Evolutionary conservation across 2,113 vertebrate species (phyloP).

Genomic region (Prochilodus magdalenae): DNA sequence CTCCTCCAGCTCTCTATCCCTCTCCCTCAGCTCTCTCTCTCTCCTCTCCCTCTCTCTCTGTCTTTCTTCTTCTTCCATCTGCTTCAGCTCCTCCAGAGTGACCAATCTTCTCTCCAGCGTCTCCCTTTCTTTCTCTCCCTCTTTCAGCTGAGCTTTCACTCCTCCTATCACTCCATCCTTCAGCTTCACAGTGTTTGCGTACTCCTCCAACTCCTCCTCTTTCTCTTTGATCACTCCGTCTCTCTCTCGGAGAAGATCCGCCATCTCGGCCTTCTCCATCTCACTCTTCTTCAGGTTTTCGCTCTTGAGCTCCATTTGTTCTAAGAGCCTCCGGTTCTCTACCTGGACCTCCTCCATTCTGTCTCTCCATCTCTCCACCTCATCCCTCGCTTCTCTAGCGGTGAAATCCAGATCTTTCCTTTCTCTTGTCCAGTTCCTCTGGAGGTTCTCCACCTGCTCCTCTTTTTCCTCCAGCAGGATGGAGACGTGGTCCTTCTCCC

Average conservation of each 20-base stretch:
- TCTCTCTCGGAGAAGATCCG: constrained; percentile 24
- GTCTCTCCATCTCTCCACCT: constrained; percentile 38
- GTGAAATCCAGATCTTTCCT: constrained; percentile 27
- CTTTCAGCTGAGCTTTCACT: constrained; percentile 60
- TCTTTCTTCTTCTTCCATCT: constrained; percentile 42
- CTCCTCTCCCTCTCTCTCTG: constrained; percentile 31
- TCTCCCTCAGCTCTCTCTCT: constrained; percentile 42
- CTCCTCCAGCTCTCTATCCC: constrained; percentile 15
- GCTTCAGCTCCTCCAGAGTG: constrained; percentile 54
- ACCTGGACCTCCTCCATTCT: constrained; percentile 39
- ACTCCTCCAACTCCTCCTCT: constrained; percentile 14
- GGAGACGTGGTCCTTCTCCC: constrained; percentile 29
- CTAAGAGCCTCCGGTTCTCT: constrained; percentile 28
- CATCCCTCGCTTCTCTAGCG: constrained; percentile 38
- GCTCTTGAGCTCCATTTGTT: constrained; percentile 17
- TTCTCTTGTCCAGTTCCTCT: constrained; percentile 30
- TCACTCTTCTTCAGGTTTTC: constrained; percentile 16
- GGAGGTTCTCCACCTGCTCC: constrained; percentile 21
- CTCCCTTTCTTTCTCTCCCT: constrained; percentile 53
- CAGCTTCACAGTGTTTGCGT: neutral
- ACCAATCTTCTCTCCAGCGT: constrained; percentile 53
- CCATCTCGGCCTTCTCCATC: constrained; percentile 23
- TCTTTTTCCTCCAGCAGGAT: constrained; percentile 25
- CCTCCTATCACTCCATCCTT: constrained; percentile 44
- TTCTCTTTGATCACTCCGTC: constrained; percentile 38